Evolutionary conservation across 2,888 invertebrate species (phyloP).

Genomic region (Pheosia gnoma): DNA sequence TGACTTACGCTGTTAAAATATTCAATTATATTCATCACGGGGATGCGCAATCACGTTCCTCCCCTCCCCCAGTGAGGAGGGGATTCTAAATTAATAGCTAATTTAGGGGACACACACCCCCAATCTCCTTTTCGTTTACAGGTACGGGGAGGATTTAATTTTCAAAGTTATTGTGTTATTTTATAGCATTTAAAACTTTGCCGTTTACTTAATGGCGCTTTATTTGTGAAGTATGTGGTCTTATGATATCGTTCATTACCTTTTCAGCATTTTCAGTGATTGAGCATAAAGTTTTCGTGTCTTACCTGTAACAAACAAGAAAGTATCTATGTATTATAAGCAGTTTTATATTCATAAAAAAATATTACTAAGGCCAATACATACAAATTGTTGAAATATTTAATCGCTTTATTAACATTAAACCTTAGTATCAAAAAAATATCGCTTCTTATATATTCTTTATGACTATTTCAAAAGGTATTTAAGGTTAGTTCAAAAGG

Average conservation of each 20-base stretch:
- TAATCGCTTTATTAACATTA: too few relatives aligned
- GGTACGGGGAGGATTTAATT: conserved; percentile 20
- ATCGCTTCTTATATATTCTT: too few relatives aligned
- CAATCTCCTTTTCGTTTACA: conserved; percentile 30
- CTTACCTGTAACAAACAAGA: conserved; percentile 48
- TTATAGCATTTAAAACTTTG: neutral
- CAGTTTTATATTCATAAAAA: too few relatives aligned
- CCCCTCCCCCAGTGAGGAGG: conserved; percentile 42
- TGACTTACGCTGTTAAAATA: conserved; percentile 53
- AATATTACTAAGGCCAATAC: too few relatives aligned
- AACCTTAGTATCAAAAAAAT: too few relatives aligned
- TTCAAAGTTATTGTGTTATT: conserved; percentile 14
- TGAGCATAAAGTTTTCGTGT: conserved; percentile 2
- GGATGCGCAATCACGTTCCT: conserved; percentile 54
- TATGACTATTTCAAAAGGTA: too few relatives aligned
- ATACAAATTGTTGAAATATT: too few relatives aligned
- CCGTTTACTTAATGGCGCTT: neutral
- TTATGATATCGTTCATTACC: neutral
- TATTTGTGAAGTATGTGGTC: neutral
- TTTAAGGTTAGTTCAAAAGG: neutral
- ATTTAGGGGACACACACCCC: conserved; percentile 70
- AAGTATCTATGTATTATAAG: neutral
- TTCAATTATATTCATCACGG: conserved; percentile 63
- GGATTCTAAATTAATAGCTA: conserved; percentile 77
- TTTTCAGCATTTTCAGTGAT: neutral